Conservation (phyloP, 2,113 vertebrate genomes). For the Perognathus longimembris region DNA sequence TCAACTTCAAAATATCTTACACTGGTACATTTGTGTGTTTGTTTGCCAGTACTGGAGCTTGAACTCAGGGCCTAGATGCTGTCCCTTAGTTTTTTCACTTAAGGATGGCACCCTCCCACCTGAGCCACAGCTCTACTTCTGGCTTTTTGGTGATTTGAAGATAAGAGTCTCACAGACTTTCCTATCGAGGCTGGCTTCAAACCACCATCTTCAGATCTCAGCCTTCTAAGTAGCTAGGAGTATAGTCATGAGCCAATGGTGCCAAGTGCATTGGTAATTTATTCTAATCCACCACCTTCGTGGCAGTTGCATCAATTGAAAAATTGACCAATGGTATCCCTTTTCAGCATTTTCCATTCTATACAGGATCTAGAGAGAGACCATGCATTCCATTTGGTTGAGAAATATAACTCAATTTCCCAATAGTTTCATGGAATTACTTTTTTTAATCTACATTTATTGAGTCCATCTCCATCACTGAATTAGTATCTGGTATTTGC, state of each 20-base stretch:
- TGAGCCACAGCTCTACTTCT: too few species aligned
- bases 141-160: too few species aligned
- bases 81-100: too few species aligned
- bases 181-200: too few species aligned
- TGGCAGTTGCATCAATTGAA: not conserved
- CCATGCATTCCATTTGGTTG: constrained; percentile 50
- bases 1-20: constrained; percentile 27
- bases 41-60: too few species aligned
- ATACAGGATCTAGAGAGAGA: not conserved
- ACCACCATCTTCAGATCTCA: too few species aligned
- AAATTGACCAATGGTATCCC: not conserved
- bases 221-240: too few species aligned
- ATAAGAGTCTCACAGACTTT: too few species aligned
- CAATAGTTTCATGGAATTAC: not conserved
- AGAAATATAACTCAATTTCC: constrained; percentile 66
- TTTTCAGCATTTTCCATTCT: not conserved
- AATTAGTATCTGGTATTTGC: constrained; percentile 1
- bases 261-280: too few species aligned
- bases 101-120: too few species aligned
- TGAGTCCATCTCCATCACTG: constrained; percentile 19
- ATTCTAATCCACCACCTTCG: not conserved
- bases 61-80: too few species aligned
- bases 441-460: not conserved
- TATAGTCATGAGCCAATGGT: too few species aligned
- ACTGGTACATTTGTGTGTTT: not conserved